These are phyloP conservation scores for Mus spicilegus DNA, from an alignment of 2,113 vertebrate species.

Conservation along the genomic window DNA sequence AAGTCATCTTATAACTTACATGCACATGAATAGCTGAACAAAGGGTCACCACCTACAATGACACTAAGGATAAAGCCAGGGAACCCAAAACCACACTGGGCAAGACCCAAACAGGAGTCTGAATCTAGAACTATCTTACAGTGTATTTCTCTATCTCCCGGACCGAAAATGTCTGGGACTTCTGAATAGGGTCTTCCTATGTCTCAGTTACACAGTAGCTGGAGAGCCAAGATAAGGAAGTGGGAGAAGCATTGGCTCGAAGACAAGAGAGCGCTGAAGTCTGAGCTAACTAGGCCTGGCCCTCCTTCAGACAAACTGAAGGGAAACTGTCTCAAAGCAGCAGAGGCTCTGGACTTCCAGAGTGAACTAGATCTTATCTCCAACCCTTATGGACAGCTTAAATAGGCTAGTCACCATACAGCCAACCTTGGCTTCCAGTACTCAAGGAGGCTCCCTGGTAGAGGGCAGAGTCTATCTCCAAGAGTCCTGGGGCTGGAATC, in stretches of 20 bases:
- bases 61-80: accelerated
- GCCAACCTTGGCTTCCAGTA: accelerated
- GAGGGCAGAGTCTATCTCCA: neutral
- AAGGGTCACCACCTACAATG: accelerated
- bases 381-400: neutral
- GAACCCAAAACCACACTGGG: accelerated
- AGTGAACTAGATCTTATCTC: neutral
- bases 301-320: neutral
- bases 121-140: neutral
- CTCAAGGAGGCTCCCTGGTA: neutral
- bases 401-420: neutral
- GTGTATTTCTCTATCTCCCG: neutral
- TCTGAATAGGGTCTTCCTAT: neutral
- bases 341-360: no score
- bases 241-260: accelerated
- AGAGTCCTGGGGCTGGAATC: neutral
- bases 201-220: accelerated
- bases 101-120: accelerated
- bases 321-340: neutral
- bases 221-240: neutral
- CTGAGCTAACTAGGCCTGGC: no score
- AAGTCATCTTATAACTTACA: no score
- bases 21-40: accelerated
- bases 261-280: neutral
- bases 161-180: neutral